Conservation (phyloP, 2,113 vertebrate genomes). For the Prietella phreatophila region DNA sequence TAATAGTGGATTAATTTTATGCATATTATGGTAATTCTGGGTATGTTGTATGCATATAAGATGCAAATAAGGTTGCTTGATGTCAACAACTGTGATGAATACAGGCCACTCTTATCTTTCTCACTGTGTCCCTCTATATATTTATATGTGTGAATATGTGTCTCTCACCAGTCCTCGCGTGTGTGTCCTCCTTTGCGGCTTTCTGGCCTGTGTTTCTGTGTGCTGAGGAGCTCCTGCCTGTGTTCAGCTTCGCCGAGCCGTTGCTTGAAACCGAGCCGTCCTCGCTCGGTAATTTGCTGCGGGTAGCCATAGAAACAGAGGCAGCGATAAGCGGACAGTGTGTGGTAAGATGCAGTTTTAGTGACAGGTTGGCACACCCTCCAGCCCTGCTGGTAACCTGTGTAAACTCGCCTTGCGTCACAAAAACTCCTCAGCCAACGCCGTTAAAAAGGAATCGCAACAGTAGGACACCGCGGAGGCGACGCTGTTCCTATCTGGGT, state of each 20-base stretch:
- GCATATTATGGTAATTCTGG: background rate
- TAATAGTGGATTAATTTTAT: background rate
- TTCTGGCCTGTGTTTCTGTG: slow-evolving; percentile 80
- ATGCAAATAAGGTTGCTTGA: background rate
- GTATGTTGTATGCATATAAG: background rate
- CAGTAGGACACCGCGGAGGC: background rate
- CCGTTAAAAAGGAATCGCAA: background rate
- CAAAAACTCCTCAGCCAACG: slow-evolving; percentile 5
- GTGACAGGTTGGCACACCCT: slow-evolving; percentile 37
- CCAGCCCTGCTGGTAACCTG: slow-evolving; percentile 46
- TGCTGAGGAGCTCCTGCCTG: slow-evolving; percentile 79
- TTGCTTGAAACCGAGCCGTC: slow-evolving; percentile 89
- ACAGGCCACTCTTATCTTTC: background rate
- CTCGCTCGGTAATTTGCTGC: slow-evolving; percentile 90
- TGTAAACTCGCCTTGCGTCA: slow-evolving; percentile 12
- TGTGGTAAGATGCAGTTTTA: slow-evolving; percentile 35
- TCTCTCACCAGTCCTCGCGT: slow-evolving; percentile 53
- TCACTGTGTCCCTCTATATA: background rate
- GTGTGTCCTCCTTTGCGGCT: slow-evolving; percentile 67
- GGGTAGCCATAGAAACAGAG: slow-evolving; percentile 94
- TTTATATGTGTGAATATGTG: slow-evolving; percentile 4
- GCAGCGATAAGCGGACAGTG: slow-evolving; percentile 54
- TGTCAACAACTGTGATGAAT: background rate
- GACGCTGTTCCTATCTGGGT: background rate
- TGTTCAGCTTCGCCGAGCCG: slow-evolving; percentile 91